A percentile compares a stretch with the other conserved stretches of the same genome.
Evolutionary conservation across 1,140 invertebrate genomes (phyloP).

Genomic region (Ctenoplectra terminalis): DNA sequence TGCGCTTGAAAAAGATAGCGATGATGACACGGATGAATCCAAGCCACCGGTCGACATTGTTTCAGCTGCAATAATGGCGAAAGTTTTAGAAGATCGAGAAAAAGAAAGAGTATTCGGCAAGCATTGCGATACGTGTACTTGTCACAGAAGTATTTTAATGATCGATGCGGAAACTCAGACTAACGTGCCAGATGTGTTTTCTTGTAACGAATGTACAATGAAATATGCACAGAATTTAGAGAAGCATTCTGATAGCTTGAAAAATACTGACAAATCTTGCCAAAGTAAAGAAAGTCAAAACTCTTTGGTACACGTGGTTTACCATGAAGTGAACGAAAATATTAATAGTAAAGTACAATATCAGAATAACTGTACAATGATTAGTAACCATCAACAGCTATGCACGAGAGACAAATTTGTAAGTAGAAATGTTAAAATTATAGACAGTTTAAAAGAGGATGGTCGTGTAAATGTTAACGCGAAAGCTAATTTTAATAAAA

Average conservation of each 20-base stretch:
- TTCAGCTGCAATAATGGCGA: conserved; percentile 95
- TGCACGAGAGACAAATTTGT: conserved; percentile 55
- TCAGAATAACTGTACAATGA: conserved; percentile 51
- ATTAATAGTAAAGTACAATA: conserved; percentile 43
- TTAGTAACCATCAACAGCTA: conserved; percentile 21
- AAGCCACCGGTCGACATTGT: conserved; percentile 88
- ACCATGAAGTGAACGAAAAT: conserved; percentile 55
- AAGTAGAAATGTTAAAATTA: conserved; percentile 32
- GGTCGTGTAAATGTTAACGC: conserved; percentile 4
- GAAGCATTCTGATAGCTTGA: conserved; percentile 38
- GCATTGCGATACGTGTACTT: conserved; percentile 92
- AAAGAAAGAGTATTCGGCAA: conserved; percentile 87
- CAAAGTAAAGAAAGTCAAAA: conserved; percentile 52
- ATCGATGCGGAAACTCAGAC: conserved; percentile 78
- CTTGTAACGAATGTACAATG: conserved; percentile 43
- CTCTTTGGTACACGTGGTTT: conserved; percentile 35
- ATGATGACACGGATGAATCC: conserved; percentile 83
- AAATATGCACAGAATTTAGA: conserved; percentile 35
- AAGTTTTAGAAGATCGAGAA: conserved; percentile 94
- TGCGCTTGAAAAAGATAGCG: conserved; percentile 71
- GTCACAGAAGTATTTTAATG: conserved; percentile 82
- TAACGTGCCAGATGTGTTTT: conserved; percentile 12
- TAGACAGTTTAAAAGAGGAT: conserved; percentile 42
- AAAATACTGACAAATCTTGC: conserved; percentile 47
- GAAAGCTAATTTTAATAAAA: conserved; percentile 56